These are phyloP conservation scores for Catharus fuscescens DNA, from an alignment of 2,113 vertebrate species.

Conservation along the genomic window DNA sequence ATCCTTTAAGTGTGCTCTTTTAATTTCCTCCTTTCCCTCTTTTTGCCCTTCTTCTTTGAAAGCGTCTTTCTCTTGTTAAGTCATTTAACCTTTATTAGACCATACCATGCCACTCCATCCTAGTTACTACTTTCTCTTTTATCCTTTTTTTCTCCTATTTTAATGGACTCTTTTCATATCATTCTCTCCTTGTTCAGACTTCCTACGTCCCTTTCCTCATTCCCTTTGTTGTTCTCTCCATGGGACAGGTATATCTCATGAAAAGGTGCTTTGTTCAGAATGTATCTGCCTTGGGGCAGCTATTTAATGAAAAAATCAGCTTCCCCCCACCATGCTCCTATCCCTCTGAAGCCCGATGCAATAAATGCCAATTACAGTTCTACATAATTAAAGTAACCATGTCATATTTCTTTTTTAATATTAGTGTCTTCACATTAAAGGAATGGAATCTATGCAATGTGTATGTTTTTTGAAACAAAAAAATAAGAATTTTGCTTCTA, in stretches of 20 bases:
- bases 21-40: background rate
- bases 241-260: slow-evolving; percentile 55
- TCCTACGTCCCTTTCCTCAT: background rate
- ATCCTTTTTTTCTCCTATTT: slow-evolving; percentile 12
- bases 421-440: slow-evolving; percentile 18
- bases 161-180: slow-evolving; percentile 29
- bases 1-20: background rate
- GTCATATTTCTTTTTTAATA: slow-evolving; percentile 34
- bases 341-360: slow-evolving; percentile 26
- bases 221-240: slow-evolving; percentile 49
- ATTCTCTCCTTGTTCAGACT: slow-evolving; percentile 12
- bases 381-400: slow-evolving; percentile 59
- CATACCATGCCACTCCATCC: background rate
- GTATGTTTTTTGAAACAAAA: background rate
- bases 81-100: slow-evolving; percentile 32
- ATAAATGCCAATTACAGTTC: slow-evolving; percentile 59
- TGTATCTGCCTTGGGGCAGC: slow-evolving; percentile 52
- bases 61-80: background rate
- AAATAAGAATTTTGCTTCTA: background rate
- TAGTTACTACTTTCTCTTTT: slow-evolving; percentile 15
- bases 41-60: background rate
- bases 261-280: slow-evolving; percentile 63
- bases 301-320: slow-evolving; percentile 58
- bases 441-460: background rate
- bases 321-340: slow-evolving; percentile 28